A percentile compares a stretch with the other conserved stretches of the same genome.
Evolutionary conservation across 2,113 vertebrate species (phyloP).

Genomic region (Myodes glareolus): DNA sequence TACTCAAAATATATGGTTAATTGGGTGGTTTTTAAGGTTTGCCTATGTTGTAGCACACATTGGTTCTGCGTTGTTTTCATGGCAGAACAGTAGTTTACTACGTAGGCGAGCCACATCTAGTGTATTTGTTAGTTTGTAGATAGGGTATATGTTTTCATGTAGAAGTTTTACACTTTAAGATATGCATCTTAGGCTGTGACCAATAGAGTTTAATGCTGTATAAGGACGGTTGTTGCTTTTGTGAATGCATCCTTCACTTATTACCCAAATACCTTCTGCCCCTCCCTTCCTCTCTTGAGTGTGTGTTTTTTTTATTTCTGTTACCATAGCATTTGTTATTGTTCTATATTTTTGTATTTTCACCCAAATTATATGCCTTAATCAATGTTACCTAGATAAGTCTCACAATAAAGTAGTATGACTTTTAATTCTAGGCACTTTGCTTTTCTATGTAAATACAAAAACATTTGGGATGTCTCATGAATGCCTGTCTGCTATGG

Average conservation of each 20-base stretch:
- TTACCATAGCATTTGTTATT: not conserved
- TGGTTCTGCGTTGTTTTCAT: not conserved
- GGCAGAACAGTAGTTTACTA: not conserved
- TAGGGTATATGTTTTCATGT: not conserved
- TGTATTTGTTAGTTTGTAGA: not conserved
- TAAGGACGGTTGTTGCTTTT: not conserved
- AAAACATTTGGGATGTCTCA: not conserved
- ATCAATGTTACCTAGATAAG: not conserved
- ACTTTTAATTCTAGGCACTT: not conserved
- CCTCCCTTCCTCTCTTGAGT: not conserved
- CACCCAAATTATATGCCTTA: not conserved
- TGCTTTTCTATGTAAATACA: conserved; percentile 2
- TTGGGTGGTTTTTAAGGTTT: not conserved
- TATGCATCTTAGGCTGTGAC: not conserved
- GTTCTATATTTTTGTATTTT: not conserved
- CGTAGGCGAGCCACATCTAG: not conserved
- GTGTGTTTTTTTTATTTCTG: not conserved
- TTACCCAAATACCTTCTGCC: not conserved
- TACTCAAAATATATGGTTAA: not conserved
- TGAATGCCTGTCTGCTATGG: not conserved
- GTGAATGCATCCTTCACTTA: not conserved
- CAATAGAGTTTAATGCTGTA: not conserved
- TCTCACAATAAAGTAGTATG: not conserved
- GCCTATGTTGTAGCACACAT: not conserved
- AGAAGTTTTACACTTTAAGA: not conserved